Percentiles rank a stretch among this genome's conserved stretches.
Evolutionary conservation across 2,888 invertebrate genomes (phyloP).

Genomic region (Stegana nigrithorax): DNA sequence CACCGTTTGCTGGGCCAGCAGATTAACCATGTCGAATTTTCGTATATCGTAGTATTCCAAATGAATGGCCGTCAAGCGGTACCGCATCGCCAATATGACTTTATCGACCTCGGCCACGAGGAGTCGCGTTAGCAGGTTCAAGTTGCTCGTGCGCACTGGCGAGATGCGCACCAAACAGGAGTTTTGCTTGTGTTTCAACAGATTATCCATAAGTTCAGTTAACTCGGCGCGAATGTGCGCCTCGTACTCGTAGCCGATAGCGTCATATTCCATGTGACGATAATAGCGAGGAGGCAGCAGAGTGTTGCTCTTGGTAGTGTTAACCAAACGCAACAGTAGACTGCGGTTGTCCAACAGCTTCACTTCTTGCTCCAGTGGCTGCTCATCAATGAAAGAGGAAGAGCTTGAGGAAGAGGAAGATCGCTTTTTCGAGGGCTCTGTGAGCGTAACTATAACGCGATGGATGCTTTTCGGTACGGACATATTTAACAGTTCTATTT

Average conservation of each 20-base stretch:
- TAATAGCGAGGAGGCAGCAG: slow-evolving; percentile 25
- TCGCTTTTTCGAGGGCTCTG: slow-evolving; percentile 36
- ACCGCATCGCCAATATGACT: slow-evolving; percentile 29
- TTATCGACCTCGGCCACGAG: slow-evolving; percentile 51
- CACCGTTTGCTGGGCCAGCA: slow-evolving; percentile 28
- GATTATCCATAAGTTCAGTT: slow-evolving; percentile 33
- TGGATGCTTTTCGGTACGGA: slow-evolving; percentile 27
- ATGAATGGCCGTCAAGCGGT: slow-evolving; percentile 34
- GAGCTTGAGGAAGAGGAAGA: no score
- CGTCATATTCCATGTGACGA: slow-evolving; percentile 48
- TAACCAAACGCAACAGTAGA: slow-evolving; percentile 32
- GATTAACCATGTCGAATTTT: slow-evolving; percentile 54
- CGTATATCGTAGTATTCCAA: slow-evolving; percentile 54
- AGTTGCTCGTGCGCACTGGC: slow-evolving; percentile 36
- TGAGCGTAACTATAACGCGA: slow-evolving; percentile 42
- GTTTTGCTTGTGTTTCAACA: slow-evolving; percentile 37
- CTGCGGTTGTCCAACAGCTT: slow-evolving; percentile 38
- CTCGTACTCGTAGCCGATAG: slow-evolving; percentile 50
- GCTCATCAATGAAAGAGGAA: slow-evolving; percentile 12
- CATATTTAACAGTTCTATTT: background rate
- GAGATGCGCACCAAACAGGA: slow-evolving; percentile 46
- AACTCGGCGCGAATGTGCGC: slow-evolving; percentile 38
- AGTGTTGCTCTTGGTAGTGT: background rate
- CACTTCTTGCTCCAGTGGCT: slow-evolving; percentile 28
- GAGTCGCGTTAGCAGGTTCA: slow-evolving; percentile 45